Evolutionary conservation across 2,888 invertebrate species (phyloP).

Genomic region (Drosophila algonquin): DNA sequence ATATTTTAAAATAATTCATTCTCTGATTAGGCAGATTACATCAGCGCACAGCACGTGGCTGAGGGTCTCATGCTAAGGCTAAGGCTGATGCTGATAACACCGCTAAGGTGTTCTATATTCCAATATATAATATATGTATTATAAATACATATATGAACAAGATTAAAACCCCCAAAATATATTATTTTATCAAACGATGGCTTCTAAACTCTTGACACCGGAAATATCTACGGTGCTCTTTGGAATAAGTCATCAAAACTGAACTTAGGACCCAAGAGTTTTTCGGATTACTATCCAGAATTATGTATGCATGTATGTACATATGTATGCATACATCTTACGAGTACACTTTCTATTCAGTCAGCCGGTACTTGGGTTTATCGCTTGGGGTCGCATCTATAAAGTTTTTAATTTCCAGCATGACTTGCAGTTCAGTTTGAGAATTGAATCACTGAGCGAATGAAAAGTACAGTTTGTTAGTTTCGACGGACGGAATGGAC

Average conservation of each 20-base stretch:
- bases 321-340: not conserved
- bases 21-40: conserved; percentile 22
- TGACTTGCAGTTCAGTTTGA: conserved; percentile 23
- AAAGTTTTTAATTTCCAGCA: conserved; percentile 2
- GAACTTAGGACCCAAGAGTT: not conserved
- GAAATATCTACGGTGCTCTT: not conserved
- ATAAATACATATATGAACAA: not conserved
- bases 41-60: conserved; percentile 9
- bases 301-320: not conserved
- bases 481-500: conserved; percentile 8
- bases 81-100: not conserved
- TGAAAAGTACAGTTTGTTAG: conserved; percentile 58
- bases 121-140: too few relatives aligned
- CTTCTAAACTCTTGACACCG: not conserved
- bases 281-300: not conserved
- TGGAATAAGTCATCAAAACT: not conserved
- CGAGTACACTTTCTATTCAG: not conserved
- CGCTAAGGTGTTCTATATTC: conserved; percentile 41
- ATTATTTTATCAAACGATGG: not conserved
- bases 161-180: not conserved
- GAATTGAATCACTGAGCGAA: conserved; percentile 26
- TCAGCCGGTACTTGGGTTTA: not conserved
- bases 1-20: not conserved
- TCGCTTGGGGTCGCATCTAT: conserved; percentile 3
- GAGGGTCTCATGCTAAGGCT: not conserved